A percentile compares a stretch with the other conserved stretches of the same genome.
phyloP scores from a whole-genome alignment of 2,888 invertebrate genomes.

The Mamestra brassicae region DNA sequence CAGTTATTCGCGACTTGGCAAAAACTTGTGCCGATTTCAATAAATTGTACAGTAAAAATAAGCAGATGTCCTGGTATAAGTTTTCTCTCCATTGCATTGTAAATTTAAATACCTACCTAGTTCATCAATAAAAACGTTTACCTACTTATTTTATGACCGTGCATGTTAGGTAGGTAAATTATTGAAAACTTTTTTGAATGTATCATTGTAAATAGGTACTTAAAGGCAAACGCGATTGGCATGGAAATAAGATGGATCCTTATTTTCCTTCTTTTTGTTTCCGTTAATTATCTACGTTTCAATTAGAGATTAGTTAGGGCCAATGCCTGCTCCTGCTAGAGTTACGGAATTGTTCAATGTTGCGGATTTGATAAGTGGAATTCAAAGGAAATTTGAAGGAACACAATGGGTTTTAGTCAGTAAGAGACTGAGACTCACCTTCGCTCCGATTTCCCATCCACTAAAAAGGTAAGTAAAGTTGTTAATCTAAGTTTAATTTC shows the following conservation, averaged over 20 bases:
- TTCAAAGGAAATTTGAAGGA: no score
- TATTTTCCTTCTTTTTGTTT: no score
- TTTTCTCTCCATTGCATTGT: conserved; percentile 21
- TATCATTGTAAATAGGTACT: background rate
- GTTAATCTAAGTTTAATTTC: no score
- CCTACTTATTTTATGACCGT: conserved; percentile 11
- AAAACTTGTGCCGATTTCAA: conserved; percentile 50
- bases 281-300: no score
- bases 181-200: conserved; percentile 29
- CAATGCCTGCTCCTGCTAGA: no score
- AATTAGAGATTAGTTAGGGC: no score
- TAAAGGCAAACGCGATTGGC: background rate
- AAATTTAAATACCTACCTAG: conserved; percentile 6
- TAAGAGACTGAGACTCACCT: no score
- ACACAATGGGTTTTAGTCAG: no score
- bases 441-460: no score
- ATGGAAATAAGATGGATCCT: background rate
- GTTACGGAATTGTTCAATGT: no score
- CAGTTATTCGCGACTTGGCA: conserved; percentile 3
- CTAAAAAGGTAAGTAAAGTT: no score
- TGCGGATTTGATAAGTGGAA: no score
- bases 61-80: conserved; percentile 48
- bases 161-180: conserved; percentile 23
- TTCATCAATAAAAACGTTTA: conserved; percentile 29
- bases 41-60: conserved; percentile 42